Conservation (phyloP, 2,888 invertebrate species). For the Parochlus steinenii region DNA sequence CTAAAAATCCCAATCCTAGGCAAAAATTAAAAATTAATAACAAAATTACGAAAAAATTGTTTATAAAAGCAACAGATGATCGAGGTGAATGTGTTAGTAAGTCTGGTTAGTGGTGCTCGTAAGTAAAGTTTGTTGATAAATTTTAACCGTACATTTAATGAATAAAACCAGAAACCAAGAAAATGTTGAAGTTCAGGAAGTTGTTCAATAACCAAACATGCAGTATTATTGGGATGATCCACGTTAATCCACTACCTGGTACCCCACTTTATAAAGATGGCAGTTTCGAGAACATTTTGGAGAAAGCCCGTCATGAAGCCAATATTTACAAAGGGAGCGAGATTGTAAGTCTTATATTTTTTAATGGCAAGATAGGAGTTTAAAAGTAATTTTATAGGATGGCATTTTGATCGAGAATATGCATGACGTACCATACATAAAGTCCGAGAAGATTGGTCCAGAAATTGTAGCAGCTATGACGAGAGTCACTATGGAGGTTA, state of each 20-base stretch:
- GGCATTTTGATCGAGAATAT: slow-evolving; percentile 61
- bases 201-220: slow-evolving; percentile 30
- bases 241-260: slow-evolving; percentile 53
- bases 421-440: slow-evolving; percentile 59
- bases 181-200: slow-evolving; percentile 30
- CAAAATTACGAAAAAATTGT: no score
- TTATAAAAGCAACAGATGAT: no score
- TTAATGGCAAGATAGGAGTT: neutral
- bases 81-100: no score
- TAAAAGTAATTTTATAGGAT: slow-evolving; percentile 33
- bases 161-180: no score
- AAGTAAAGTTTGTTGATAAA: no score
- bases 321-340: slow-evolving; percentile 38
- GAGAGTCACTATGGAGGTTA: slow-evolving; percentile 41
- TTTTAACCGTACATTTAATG: no score
- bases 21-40: no score
- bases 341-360: slow-evolving; percentile 32
- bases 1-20: no score
- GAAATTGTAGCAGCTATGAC: slow-evolving; percentile 55
- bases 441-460: slow-evolving; percentile 38
- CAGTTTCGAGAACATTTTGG: slow-evolving; percentile 35
- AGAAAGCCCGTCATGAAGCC: slow-evolving; percentile 43
- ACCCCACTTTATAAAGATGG: slow-evolving; percentile 38
- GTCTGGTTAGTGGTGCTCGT: no score
- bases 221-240: slow-evolving; percentile 54